These are phyloP conservation scores for Cardiocondyla obscurior DNA, from an alignment of 1,140 invertebrate genomes.

Conservation along the genomic window DNA sequence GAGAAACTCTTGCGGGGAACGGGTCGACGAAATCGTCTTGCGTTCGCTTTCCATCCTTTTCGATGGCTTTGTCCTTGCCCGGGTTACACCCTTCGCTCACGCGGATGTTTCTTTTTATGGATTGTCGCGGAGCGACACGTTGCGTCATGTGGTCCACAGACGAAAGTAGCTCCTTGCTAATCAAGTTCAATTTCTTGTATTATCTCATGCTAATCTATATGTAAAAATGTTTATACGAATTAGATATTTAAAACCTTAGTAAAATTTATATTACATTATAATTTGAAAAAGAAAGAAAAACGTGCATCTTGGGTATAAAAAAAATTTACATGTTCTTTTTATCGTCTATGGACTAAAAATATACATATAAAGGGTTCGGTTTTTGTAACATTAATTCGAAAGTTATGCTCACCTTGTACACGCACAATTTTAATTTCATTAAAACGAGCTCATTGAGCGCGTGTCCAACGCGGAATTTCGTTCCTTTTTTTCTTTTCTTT, in stretches of 20 bases:
- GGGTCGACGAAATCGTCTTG: constrained; percentile 51
- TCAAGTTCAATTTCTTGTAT: background rate
- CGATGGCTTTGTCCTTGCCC: constrained; percentile 58
- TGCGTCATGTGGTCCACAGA: constrained; percentile 15
- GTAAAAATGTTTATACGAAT: background rate
- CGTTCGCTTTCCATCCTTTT: constrained; percentile 57
- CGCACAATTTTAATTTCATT: constrained; percentile 23
- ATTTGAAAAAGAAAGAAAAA: too few relatives aligned
- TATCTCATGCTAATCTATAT: constrained; percentile 6
- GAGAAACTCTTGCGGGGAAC: constrained; percentile 69
- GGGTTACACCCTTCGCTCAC: background rate
- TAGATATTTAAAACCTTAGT: background rate
- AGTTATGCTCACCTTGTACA: constrained; percentile 1
- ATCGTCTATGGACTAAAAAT: background rate
- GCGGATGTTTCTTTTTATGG: constrained; percentile 19
- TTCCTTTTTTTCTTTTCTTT: constrained; percentile 20
- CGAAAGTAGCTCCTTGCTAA: background rate
- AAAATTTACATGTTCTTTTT: background rate
- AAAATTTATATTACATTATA: background rate
- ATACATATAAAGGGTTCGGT: background rate
- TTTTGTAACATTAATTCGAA: constrained; percentile 37
- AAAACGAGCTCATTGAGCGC: constrained; percentile 12
- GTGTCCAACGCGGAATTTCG: background rate
- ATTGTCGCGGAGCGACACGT: constrained; percentile 9
- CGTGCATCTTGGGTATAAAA: too few relatives aligned